Evolutionary conservation across 2,888 invertebrate species (phyloP), one percentile per base, ranked within the genome.

Genomic region (Enchytraeus crypticus): DNA sequence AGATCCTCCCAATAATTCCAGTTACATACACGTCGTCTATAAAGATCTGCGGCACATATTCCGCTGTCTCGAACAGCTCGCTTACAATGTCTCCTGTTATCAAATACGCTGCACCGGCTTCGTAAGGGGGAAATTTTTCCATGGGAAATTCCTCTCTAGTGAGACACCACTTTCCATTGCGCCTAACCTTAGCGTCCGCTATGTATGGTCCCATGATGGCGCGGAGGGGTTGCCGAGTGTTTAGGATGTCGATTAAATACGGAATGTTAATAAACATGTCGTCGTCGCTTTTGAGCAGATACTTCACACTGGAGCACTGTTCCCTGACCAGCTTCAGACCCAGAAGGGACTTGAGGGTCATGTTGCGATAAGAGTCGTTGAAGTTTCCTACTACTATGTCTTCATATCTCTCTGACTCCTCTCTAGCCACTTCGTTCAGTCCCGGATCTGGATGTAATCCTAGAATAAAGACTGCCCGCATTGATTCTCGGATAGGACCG

Each of bases 1-100:
- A 53, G n/a, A 68, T 64, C 49, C 59, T 49, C 2, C 66, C 69
- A 14, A 69, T 43, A 8, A 69, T 69, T 11, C 69, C 69, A n/a
- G 69, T 69, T n/a, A 69, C 64, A 51, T 67, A 69, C n/a, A 68
- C 69, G 57, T 69, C 69, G 45, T 69, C 69, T n/a, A 68, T 68
- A 45, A 63, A 65, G 21, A 69, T 66, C 32, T 49, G 51, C 11
- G 65, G 65, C 26, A 69, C 64, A 54, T 64, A 66, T 27, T 66
- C 64, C 1, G 69, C 43, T 11, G 62, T 43, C 26, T 60, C 57
- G 38, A 53, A 63, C 11, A 69, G 34, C 1, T 61, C 63, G 26
- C 57, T 23, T 11, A 62, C 56, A 21, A 69, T 49, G 53, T 69
- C 69, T 14, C 21, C 34, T 43, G 62, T 63, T 43, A 69, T 68